Conservation (phyloP, 2,113 vertebrate genomes). For the Lophotis ruficrista region DNA sequence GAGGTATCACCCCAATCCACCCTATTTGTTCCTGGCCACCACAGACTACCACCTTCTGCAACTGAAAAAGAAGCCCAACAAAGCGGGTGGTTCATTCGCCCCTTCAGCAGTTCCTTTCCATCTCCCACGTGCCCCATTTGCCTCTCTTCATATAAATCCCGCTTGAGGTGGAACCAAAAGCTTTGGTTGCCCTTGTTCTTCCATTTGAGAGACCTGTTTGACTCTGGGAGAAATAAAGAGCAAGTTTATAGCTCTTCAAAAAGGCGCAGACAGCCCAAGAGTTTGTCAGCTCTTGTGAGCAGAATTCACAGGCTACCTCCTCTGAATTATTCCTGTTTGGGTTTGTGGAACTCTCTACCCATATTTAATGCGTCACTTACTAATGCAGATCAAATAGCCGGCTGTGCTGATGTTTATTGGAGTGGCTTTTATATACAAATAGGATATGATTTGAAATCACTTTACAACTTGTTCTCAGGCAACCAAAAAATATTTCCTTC, state of each 20-base stretch:
- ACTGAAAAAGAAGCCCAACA: background rate
- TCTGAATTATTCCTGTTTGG: background rate
- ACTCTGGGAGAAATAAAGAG: background rate
- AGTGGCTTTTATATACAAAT: background rate
- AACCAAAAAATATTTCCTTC: background rate
- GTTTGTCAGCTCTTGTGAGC: background rate
- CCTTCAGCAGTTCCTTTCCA: background rate
- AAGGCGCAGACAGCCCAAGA: background rate
- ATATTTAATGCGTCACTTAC: background rate
- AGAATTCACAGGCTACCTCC: background rate
- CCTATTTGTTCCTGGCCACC: background rate
- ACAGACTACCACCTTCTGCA: background rate
- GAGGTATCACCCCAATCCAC: background rate
- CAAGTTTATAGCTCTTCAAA: background rate
- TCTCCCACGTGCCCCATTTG: background rate
- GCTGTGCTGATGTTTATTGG: background rate
- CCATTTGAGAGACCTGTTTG: background rate
- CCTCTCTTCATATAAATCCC: background rate
- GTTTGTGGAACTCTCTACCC: background rate
- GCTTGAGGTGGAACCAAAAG: background rate
- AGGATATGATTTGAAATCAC: background rate
- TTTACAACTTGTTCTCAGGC: background rate
- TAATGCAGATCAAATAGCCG: background rate
- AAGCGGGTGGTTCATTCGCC: rapidly evolving
- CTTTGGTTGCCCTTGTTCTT: background rate